These are phyloP conservation scores for Tethya wilhelma DNA, from an alignment of 37 sponge, comb jelly and placozoan genomes.

Conservation along the genomic window DNA sequence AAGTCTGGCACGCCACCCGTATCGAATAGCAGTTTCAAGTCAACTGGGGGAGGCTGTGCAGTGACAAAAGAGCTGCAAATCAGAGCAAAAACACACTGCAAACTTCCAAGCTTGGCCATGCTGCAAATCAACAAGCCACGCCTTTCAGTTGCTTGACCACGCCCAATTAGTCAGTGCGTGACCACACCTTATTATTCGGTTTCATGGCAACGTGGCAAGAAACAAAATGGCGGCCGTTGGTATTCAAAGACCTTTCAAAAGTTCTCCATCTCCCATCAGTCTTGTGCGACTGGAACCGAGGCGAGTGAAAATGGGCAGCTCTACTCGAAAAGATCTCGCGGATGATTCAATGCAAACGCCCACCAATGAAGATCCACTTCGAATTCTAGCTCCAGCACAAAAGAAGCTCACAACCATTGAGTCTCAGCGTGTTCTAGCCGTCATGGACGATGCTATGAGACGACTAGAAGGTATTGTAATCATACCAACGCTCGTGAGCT, in stretches of 20 bases:
- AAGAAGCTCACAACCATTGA: conserved; percentile 93
- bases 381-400: conserved; percentile 85
- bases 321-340: too few relatives aligned
- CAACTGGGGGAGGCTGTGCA: background rate
- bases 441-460: conserved; percentile 75
- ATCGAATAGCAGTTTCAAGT: background rate
- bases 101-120: background rate
- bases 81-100: background rate
- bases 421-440: conserved; percentile 88
- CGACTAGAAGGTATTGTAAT: conserved; percentile 52
- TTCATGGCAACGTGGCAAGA: too few relatives aligned
- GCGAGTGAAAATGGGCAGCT: too few relatives aligned
- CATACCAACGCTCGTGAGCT: conserved; percentile 39
- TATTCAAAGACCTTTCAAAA: too few relatives aligned
- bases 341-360: too few relatives aligned
- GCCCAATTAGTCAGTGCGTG: too few relatives aligned
- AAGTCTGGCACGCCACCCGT: background rate
- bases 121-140: too few relatives aligned
- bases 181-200: too few relatives aligned
- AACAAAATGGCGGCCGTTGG: too few relatives aligned
- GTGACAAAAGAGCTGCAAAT: background rate
- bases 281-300: background rate
- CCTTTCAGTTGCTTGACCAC: too few relatives aligned
- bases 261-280: too few relatives aligned
- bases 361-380: conserved; percentile 43